Base-by-base conservation (phyloP, 2,888 invertebrate genomes). In the Xestia xanthographa region DNA sequence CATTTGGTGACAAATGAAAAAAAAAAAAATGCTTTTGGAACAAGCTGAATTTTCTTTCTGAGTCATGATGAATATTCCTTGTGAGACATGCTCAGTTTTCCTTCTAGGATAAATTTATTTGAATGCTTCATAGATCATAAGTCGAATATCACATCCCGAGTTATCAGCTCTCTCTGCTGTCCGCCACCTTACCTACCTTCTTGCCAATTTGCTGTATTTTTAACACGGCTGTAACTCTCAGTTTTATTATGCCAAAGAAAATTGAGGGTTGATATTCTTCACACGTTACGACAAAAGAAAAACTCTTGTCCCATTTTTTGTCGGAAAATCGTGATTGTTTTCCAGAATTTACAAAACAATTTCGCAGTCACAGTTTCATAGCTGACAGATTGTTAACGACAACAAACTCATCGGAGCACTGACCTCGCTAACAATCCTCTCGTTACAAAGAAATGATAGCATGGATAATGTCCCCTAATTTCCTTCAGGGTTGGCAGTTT, bases 401-500 rank as follows among this genome's bases (percentile, higher is more conserved):
- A 78, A 79, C 22, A 72, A 43, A 45, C 66, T 58, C 77, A 81
- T 80, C 74, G 65, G 38, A 60, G 48, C 63, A 56, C 50, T 87
- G 79, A 81, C 80, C 85, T 88, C 74, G 83, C 53, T 45, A 29
- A 72, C 58, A 74, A 82, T 85, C 79, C 53, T 84, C 66, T 71
- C 77, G 58, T 83, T 77, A 62, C 66, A 82, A 80, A 86, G 66
- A 87, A 86, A 86, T 85, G 79, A 76, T 86, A 87, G 81, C 87
- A 87, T 88, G 66, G 80, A 88, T 88, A 87, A 87, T 87, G 85
- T 88, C 87, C 83, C 77, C 87, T 87, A 87, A 87, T 87, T 88
- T 88, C 75, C 80, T 80, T 90, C 90, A 91, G 92, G 91, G 91
- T 89, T 90, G 87, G 69, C 70, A 72, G 86, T 91, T 91, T 90